Evolutionary conservation across 2,797 vertebrate genomes (phyloP).

Genomic region (Sebastolobus alascanus): DNA sequence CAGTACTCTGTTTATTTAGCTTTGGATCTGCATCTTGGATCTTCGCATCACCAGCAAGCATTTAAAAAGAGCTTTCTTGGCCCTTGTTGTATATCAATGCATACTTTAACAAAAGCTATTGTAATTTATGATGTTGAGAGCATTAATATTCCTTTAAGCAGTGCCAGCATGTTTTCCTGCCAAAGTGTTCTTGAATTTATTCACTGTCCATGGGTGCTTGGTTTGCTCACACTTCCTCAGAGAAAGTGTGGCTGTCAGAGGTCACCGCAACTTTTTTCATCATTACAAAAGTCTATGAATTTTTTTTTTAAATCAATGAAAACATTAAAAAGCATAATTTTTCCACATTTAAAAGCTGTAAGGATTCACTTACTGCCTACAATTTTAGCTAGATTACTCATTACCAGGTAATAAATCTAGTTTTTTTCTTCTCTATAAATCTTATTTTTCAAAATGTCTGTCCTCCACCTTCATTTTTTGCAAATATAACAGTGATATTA

Average conservation of each 20-base stretch:
- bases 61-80: conserved; percentile 10
- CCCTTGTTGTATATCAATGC: neutral
- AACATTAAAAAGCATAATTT: neutral
- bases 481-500: neutral
- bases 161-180: neutral
- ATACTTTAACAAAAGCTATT: conserved; percentile 15
- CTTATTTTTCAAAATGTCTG: neutral
- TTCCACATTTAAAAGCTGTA: neutral
- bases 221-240: neutral
- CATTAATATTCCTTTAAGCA: neutral
- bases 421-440: neutral
- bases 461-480: neutral
- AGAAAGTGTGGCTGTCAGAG: neutral
- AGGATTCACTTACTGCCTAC: neutral
- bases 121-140: neutral
- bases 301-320: neutral
- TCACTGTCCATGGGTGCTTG: neutral
- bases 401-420: neutral
- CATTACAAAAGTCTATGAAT: neutral
- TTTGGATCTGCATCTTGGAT: no score
- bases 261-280: neutral
- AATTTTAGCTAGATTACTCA: neutral
- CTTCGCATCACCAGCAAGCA: neutral
- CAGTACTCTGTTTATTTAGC: conserved; percentile 6
- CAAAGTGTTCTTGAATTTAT: neutral